Base-by-base conservation (phyloP, 2,113 vertebrate genomes). In the Anhinga anhinga region DNA sequence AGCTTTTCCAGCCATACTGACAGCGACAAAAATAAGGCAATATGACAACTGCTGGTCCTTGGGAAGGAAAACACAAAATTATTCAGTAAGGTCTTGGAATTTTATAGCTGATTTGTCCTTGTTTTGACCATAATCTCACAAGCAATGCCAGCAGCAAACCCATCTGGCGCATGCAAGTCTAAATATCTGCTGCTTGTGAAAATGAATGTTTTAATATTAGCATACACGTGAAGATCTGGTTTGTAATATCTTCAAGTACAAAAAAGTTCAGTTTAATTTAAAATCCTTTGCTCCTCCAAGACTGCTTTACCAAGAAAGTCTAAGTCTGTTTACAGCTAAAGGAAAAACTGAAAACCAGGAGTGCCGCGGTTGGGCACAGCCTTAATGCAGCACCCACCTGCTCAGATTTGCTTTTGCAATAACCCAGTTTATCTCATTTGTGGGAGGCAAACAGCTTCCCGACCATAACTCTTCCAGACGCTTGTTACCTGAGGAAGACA, bases 371-470 rank as follows among this genome's bases (percentile, higher is more conserved):
- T 11, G 18, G 36, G 21, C 29, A 47, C 21, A 27, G 18, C 47
- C 40, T 25, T 30, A 25, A 58, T 0, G 0, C 20, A 11, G 61
- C 0, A 0, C 15, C 7, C 5, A 5, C 13, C 25, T 42, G 22
- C 47, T 30, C 23, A 42, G 11, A 30, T 53, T n/a, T 71, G 49
- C 70, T 49, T 67, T 62, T n/a, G 12, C 9, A 38, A 42, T 27
- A 22, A 44, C 45, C 55, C 36, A 13, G 19, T 65, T 71, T 8
- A 4, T 52, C 50, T 34, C 44, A 17, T 4, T 14, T 55, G 27
- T 27, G 40, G 44, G 9, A 85, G 13, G 16, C 15, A 69, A 90
- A 72, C 10, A 73, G 23, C 18, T 15, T 44, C 40, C 58, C 12
- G 22, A 42, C 40, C 4, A 1, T n/a, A 65, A 5, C 23, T 29